Base-by-base conservation (phyloP, 2,113 vertebrate genomes). In the Willisornis vidua region DNA sequence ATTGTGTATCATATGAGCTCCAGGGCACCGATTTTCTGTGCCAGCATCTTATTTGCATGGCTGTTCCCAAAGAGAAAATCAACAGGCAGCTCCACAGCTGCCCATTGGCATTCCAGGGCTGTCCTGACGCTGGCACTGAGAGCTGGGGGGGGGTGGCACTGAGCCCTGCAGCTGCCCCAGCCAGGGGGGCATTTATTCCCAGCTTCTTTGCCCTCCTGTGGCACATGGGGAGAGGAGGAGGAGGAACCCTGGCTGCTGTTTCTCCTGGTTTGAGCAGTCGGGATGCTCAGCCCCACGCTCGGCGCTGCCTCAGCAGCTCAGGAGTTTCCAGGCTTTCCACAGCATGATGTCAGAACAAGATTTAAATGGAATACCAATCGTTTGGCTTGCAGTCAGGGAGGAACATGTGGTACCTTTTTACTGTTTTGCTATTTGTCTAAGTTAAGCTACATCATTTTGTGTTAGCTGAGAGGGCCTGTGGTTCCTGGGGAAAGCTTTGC, bases 371-470 rank as follows among this genome's bases (percentile, higher is more conserved):
- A 75, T 90, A 93, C 77, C 76, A 65, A 92, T 71, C 39, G 62
- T 63, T 90, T 87, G 95, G 82, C 94, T 96, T 65, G 8, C 68
- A 24, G 88, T 81, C 51, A 15, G 61, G 14, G 20, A 88, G 52
- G 67, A 92, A 92, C 91, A 92, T 75, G 58, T 58, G 87, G 76
- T 73, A 71, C 70, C 78, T 77, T 94, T 82, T 72, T 43, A 55
- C 85, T 12, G 26, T 41, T 93, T 86, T 92, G 43, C 91, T 96
- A 23, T 87, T 97, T 96, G 95, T 95, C 66, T 95, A 95, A 97
- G 78, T 90, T 96, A 93, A 96, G 93, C 72, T 79, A 62, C 89
- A 93, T 94, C 74, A 68, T 76, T 93, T 97, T 92, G 71, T 57
- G 85, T 93, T 79, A 85, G 19, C 85, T 70, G 45, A 23, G 78